A percentile compares a stretch with the other conserved stretches of the same genome.
These are phyloP conservation scores for Pao palembangensis DNA, from an alignment of 2,113 vertebrate genomes.

Conservation along the genomic window DNA sequence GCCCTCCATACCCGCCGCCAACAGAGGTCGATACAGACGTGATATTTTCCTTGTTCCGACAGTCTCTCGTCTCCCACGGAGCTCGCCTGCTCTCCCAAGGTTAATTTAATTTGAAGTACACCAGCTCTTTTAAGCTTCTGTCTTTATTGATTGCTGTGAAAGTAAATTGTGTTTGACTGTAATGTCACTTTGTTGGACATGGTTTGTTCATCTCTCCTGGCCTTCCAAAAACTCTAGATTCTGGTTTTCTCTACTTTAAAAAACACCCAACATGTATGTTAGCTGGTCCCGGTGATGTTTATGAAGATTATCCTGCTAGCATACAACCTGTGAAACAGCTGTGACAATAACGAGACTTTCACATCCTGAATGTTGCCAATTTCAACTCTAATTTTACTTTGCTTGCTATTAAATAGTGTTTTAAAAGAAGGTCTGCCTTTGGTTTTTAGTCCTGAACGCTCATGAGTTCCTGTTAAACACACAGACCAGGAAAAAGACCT, in stretches of 20 bases:
- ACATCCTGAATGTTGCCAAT: too few species aligned
- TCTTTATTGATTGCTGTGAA: constrained; percentile 53
- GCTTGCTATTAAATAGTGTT: neutral
- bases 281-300: too few species aligned
- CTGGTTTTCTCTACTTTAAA: neutral
- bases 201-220: constrained; percentile 38
- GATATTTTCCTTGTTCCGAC: constrained; percentile 29
- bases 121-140: constrained; percentile 23
- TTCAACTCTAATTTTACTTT: neutral
- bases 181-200: constrained; percentile 29
- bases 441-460: neutral
- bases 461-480: neutral
- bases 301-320: too few species aligned
- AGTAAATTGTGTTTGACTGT: constrained; percentile 51
- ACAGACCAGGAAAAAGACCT: constrained; percentile 9
- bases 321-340: too few species aligned
- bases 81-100: constrained; percentile 40
- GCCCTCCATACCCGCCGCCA: constrained; percentile 8
- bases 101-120: constrained; percentile 53
- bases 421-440: neutral
- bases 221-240: constrained; percentile 22
- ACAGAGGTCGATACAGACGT: constrained; percentile 22
- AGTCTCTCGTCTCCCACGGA: constrained; percentile 5
- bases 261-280: too few species aligned
- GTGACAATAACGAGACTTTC: too few species aligned